Conservation (phyloP, 2,888 invertebrate species). For the Tachina grossa region DNA sequence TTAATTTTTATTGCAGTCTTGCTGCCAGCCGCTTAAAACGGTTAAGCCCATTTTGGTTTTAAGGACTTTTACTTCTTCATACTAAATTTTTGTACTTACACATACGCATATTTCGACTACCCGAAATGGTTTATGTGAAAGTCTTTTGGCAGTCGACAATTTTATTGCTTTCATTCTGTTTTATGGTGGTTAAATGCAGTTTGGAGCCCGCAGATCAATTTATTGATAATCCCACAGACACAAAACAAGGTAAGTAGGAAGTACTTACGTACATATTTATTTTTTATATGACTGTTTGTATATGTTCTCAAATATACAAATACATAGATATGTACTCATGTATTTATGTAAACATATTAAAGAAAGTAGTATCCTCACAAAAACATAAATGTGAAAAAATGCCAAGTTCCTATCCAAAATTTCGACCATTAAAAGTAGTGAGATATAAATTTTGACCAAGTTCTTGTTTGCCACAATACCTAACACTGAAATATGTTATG, state of each 20-base stretch:
- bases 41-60: slow-evolving; percentile 26
- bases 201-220: slow-evolving; percentile 75
- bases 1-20: slow-evolving; percentile 53
- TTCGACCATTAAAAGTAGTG: no score
- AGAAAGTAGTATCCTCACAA: no score
- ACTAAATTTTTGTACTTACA: not conserved
- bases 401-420: no score
- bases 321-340: no score
- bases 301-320: not conserved
- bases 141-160: slow-evolving; percentile 72
- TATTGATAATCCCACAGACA: slow-evolving; percentile 73
- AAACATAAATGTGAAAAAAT: no score
- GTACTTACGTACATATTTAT: slow-evolving; percentile 66
- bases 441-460: no score
- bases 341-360: no score
- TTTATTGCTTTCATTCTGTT: slow-evolving; percentile 75
- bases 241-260: slow-evolving; percentile 72
- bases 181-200: slow-evolving; percentile 74
- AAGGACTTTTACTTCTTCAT: slow-evolving; percentile 23
- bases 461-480: no score
- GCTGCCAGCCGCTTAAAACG: not conserved
- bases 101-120: not conserved
- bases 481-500: no score
- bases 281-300: not conserved
- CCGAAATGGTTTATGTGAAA: slow-evolving; percentile 71